phyloP scores from a whole-genome alignment of 2,113 vertebrate species.

The Indicator indicator region DNA sequence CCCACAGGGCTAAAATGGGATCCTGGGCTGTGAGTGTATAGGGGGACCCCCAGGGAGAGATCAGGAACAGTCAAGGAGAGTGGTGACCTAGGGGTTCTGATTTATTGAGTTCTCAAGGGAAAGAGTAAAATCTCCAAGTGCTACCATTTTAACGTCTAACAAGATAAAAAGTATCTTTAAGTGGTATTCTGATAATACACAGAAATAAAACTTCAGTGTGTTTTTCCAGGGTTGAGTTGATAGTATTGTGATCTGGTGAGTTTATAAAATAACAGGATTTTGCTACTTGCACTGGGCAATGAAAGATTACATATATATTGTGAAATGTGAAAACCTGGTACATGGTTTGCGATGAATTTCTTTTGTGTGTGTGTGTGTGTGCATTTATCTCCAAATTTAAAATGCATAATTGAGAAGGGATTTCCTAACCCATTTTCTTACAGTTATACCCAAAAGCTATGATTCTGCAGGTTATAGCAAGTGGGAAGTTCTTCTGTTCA shows the following conservation, averaged over 20 bases:
- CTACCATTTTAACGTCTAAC: background rate
- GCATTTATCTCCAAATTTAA: background rate
- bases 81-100: fast-evolving
- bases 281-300: background rate
- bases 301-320: background rate
- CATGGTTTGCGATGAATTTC: background rate
- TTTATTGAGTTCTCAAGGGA: background rate
- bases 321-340: background rate
- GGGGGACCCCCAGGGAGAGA: fast-evolving
- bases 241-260: background rate
- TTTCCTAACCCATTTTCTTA: background rate
- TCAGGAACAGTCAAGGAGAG: background rate
- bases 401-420: background rate
- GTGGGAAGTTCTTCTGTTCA: background rate
- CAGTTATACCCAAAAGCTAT: background rate
- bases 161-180: background rate
- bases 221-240: background rate
- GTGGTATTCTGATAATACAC: background rate
- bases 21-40: too few species aligned
- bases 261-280: background rate
- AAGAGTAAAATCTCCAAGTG: background rate
- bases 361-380: background rate
- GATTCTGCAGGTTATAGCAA: background rate
- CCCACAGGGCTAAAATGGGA: background rate
- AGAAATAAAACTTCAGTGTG: background rate